Conservation (phyloP, 2,113 vertebrate genomes). For the Lepidothrix coronata region DNA sequence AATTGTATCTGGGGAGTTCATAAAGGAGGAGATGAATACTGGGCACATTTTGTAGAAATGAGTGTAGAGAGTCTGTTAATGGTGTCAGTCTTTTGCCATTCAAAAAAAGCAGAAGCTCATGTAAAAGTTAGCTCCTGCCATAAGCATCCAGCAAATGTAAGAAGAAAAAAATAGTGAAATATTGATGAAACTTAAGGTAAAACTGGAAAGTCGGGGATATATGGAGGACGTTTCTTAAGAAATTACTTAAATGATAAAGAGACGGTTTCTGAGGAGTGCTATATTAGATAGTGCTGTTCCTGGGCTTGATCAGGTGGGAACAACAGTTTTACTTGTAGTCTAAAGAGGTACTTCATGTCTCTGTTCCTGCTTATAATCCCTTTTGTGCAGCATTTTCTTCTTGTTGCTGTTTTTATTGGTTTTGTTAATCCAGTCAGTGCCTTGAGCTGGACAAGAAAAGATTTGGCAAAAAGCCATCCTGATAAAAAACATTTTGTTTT, state of each 20-base stretch:
- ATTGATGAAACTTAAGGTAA: background rate
- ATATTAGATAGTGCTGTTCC: background rate
- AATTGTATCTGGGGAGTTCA: background rate
- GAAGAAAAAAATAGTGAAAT: background rate
- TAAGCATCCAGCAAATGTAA: background rate
- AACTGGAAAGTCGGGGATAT: background rate
- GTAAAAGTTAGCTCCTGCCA: background rate
- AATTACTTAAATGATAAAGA: background rate
- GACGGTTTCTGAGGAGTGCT: background rate
- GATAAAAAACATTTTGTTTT: background rate
- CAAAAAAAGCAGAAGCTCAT: background rate
- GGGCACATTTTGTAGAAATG: background rate
- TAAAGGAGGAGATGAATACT: background rate
- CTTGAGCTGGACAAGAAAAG: constrained; percentile 1
- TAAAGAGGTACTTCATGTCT: background rate
- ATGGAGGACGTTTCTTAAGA: background rate
- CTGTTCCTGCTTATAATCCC: background rate
- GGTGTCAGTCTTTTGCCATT: background rate
- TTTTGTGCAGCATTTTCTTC: background rate
- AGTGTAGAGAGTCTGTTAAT: background rate
- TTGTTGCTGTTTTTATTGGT: background rate
- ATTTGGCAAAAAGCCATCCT: background rate
- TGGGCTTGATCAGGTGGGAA: background rate
- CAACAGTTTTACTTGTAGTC: background rate
- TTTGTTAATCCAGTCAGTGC: constrained; percentile 17